Base-by-base conservation (phyloP, 2,113 vertebrate species). In the Tetrax tetrax region DNA sequence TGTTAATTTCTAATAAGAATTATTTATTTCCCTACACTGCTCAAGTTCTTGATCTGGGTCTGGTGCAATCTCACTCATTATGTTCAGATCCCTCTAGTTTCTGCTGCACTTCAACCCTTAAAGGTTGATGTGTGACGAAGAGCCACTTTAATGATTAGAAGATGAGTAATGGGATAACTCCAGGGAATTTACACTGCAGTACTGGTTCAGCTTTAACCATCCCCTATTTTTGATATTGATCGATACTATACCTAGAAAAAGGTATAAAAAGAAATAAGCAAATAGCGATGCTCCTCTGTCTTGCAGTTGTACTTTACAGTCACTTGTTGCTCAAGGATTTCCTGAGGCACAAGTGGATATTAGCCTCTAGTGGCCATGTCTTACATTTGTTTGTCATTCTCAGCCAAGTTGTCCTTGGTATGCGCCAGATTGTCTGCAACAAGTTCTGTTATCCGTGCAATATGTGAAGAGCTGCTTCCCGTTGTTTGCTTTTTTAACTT, bases 201-300 rank as follows among this genome's bases (percentile, higher is more conserved):
- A 21, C 47, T 27, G 23, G 15, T 35, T 65, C 57, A 76, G 61
- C 29, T 76, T 60, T 71, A 51, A 3, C 29, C 10, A 14, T n/a
- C 2, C 23, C 35, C 29, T n/a, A 1, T 6, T 0, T 15, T 31
- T 43, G 51, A 10, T 3, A 28, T 53, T 0, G 1, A 47, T 27
- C 2, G 0, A 7, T 33, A 20, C 12, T 5, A 10, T 3, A 12
- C 48, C 37, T 54, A 35, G 33, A 35, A 35, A 45, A 61, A 23
- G 24, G 5, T 43, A 16, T 14, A 20, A 28, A 43, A 45, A 81
- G 31, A 60, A 27, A 27, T 25, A 35, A 71, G 68, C 18, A 61
- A 65, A 29, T 6, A 37, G 14, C 7, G 28, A 41, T 50, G 57
- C 53, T 57, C 31, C 27, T 51, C 38, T 64, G 4, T 4, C 41